Evolutionary conservation across 2,797 vertebrate species (phyloP).

Genomic region (Hypotaenidia okinawae): DNA sequence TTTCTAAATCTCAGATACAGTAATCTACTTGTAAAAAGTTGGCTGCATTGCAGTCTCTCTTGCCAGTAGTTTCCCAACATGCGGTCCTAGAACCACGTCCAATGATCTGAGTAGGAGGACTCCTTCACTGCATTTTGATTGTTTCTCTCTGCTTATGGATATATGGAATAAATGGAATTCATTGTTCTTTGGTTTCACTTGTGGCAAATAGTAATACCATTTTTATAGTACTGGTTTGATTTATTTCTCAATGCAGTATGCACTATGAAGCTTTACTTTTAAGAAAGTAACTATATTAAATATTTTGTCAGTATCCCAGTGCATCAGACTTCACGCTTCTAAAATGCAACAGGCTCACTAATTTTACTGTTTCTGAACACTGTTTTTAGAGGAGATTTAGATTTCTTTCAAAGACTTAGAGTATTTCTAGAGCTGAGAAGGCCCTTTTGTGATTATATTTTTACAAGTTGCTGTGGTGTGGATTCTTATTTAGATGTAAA

Average conservation of each 20-base stretch:
- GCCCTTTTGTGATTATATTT: slow-evolving; percentile 40
- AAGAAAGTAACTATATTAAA: background rate
- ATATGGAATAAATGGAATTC: background rate
- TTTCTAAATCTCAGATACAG: background rate
- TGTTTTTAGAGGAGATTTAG: background rate
- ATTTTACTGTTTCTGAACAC: background rate
- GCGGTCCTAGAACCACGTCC: background rate
- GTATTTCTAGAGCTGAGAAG: slow-evolving; percentile 43
- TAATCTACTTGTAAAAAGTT: background rate
- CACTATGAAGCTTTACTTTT: background rate
- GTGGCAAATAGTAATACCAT: background rate
- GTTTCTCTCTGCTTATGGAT: background rate
- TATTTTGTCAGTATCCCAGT: background rate
- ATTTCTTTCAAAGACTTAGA: background rate
- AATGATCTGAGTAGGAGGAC: background rate
- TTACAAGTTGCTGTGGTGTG: slow-evolving; percentile 14
- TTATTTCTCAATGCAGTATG: background rate
- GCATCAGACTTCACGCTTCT: background rate
- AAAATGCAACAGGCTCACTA: background rate
- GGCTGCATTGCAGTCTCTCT: background rate
- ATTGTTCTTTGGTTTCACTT: background rate
- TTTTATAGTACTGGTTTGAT: background rate
- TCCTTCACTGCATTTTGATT: background rate
- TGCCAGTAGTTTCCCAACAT: background rate
- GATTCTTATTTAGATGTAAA: slow-evolving; percentile 47